These are phyloP conservation scores for Eretmocerus hayati DNA, from an alignment of 2,888 invertebrate genomes.

Conservation along the genomic window DNA sequence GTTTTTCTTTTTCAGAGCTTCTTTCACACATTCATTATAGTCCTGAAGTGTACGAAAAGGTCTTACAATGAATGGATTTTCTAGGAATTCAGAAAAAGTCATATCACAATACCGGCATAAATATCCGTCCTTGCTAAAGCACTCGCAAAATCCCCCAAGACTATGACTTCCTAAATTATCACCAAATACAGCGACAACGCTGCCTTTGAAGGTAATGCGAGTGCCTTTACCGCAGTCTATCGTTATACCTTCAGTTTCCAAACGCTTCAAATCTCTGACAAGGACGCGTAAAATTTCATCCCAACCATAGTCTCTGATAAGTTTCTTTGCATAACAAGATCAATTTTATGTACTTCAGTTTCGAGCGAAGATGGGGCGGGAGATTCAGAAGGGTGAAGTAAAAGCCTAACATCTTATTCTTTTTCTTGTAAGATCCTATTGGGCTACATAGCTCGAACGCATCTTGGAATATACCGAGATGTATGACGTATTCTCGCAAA, in stretches of 20 bases:
- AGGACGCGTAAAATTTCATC: neutral
- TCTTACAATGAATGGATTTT: too few relatives aligned
- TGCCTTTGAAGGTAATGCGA: neutral
- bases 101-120: too few relatives aligned
- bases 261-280: neutral
- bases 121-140: too few relatives aligned
- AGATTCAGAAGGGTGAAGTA: constrained; percentile 21
- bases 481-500: neutral
- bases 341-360: constrained; percentile 16
- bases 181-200: too few relatives aligned
- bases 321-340: constrained; percentile 15
- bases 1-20: too few relatives aligned
- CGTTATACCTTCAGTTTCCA: neutral
- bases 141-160: too few relatives aligned
- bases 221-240: neutral
- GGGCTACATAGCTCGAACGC: neutral
- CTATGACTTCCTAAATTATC: too few relatives aligned
- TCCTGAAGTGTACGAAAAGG: too few relatives aligned
- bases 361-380: constrained; percentile 11
- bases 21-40: too few relatives aligned
- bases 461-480: neutral
- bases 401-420: neutral
- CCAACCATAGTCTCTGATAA: neutral
- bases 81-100: too few relatives aligned
- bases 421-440: neutral